Percentiles rank a stretch among this genome's conserved stretches.
Conservation (phyloP, 2,888 invertebrate genomes). For the Antheraea yamamai region DNA sequence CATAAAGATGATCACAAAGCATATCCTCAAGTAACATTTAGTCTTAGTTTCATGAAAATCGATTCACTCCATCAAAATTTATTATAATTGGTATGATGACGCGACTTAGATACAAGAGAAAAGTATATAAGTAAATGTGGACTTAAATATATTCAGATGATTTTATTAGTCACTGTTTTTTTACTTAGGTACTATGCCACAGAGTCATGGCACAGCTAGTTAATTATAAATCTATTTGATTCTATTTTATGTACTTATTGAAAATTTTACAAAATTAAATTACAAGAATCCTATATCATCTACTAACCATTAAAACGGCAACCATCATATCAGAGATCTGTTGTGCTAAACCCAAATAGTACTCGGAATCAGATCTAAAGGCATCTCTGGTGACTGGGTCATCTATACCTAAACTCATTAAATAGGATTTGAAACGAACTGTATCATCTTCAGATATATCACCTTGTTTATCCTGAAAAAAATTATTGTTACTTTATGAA, state of each 20-base stretch:
- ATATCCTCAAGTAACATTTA: too few relatives aligned
- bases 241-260: background rate
- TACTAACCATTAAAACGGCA: constrained; percentile 88
- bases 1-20: too few relatives aligned
- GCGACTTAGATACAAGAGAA: too few relatives aligned
- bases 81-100: too few relatives aligned
- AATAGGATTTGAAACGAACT: constrained; percentile 95
- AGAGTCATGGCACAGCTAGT: too few relatives aligned
- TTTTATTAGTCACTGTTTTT: too few relatives aligned
- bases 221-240: too few relatives aligned
- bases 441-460: constrained; percentile 99
- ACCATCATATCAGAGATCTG: constrained; percentile 92
- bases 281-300: background rate
- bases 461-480: constrained; percentile 92
- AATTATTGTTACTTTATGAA: background rate
- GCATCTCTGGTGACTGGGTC: constrained; percentile 98
- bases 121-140: too few relatives aligned
- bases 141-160: too few relatives aligned
- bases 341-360: constrained; percentile 91
- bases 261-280: background rate
- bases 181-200: too few relatives aligned
- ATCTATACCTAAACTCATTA: constrained; percentile 97
- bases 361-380: constrained; percentile 92
- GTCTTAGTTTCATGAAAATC: too few relatives aligned
- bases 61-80: too few relatives aligned